These are phyloP conservation scores for Silvanus unidentatus DNA, from an alignment of 2,888 invertebrate genomes.

Conservation along the genomic window DNA sequence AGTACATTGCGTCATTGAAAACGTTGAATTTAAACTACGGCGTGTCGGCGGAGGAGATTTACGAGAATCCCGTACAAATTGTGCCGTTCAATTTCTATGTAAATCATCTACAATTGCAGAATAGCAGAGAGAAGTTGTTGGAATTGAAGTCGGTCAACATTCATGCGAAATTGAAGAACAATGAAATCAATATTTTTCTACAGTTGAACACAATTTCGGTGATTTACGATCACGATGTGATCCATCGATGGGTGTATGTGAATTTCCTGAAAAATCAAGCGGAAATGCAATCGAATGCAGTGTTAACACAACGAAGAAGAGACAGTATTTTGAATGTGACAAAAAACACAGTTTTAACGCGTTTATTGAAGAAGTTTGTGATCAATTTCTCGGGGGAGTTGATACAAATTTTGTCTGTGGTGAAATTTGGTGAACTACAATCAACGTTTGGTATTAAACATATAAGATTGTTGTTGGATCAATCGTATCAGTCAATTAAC, in stretches of 20 bases:
- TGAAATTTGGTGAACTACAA: conserved; percentile 48
- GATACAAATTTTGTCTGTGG: conserved; percentile 54
- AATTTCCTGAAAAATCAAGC: conserved; percentile 49
- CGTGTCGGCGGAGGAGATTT: conserved; percentile 27
- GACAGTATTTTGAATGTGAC: not conserved
- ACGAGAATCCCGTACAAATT: conserved; percentile 47
- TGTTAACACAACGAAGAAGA: not conserved
- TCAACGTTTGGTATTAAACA: conserved; percentile 57
- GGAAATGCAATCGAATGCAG: conserved; percentile 7
- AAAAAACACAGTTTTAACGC: conserved; percentile 38
- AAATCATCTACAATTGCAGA: conserved; percentile 58
- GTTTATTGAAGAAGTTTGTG: conserved; percentile 52
- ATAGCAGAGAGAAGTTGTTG: conserved; percentile 53
- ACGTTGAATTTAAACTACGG: conserved; percentile 36
- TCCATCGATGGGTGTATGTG: conserved; percentile 52
- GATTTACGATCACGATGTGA: conserved; percentile 61
- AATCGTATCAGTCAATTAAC: conserved; percentile 43
- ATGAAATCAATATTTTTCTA: conserved; percentile 59
- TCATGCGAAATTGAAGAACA: conserved; percentile 62
- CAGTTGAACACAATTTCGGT: conserved; percentile 65
- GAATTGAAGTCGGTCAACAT: conserved; percentile 54
- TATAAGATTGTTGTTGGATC: conserved; percentile 54
- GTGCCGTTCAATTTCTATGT: conserved; percentile 60
- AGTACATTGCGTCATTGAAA: conserved; percentile 57
- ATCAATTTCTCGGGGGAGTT: conserved; percentile 66